Evolutionary conservation across 2,113 vertebrate genomes (phyloP).

Genomic region (Oncorhynchus clarkii): DNA sequence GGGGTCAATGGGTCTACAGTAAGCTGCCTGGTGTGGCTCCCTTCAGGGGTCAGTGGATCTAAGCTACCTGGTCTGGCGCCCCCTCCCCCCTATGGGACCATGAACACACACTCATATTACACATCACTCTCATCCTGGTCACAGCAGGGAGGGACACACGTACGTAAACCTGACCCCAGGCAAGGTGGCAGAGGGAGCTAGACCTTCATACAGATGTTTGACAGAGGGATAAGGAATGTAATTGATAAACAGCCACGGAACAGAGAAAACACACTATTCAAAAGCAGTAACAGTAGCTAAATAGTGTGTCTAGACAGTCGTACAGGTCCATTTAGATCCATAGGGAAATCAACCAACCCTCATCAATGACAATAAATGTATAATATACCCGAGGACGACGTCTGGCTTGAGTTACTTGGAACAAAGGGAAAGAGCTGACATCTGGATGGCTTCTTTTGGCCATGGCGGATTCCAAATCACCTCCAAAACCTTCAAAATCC

Average conservation of each 20-base stretch:
- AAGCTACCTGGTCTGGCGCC: too few species aligned
- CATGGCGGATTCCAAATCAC: neutral
- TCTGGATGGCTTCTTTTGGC: neutral
- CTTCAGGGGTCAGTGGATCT: too few species aligned
- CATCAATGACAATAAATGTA: neutral
- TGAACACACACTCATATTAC: constrained; percentile 12
- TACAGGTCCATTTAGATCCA: neutral
- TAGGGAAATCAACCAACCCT: neutral
- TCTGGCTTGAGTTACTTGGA: neutral
- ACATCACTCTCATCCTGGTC: constrained; percentile 26
- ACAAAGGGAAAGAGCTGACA: neutral
- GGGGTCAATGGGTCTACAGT: too few species aligned
- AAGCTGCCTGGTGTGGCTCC: too few species aligned
- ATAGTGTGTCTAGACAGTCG: constrained; percentile 9
- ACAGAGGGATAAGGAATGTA: neutral
- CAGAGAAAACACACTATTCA: neutral
- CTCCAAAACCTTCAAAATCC: neutral
- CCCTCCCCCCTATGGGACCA: constrained; percentile 3
- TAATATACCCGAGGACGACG: neutral
- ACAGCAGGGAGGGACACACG: constrained; percentile 29
- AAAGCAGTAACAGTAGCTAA: constrained; percentile 5
- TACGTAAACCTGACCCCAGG: constrained; percentile 48
- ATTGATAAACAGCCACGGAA: constrained; percentile 19
- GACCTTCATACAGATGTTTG: neutral
- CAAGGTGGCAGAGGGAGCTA: constrained; percentile 6